These are phyloP conservation scores for Phylloscopus whistleri DNA, from an alignment of 2,113 vertebrate genomes.

Conservation along the genomic window DNA sequence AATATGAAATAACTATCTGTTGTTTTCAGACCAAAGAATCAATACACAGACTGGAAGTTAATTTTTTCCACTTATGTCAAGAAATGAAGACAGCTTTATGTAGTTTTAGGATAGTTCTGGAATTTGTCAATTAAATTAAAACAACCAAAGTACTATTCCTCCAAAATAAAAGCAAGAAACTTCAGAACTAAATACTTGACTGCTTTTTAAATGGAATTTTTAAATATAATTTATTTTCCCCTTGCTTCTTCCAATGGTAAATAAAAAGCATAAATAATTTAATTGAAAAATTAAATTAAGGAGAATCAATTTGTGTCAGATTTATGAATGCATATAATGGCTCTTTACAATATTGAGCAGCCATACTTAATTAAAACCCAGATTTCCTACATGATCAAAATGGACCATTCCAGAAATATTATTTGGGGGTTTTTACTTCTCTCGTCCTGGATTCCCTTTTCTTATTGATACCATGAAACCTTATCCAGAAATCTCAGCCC, in stretches of 20 bases:
- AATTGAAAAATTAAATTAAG: conserved; percentile 30
- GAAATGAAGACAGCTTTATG: conserved; percentile 27
- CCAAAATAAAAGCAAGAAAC: neutral
- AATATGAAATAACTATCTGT: conserved; percentile 45
- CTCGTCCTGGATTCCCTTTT: neutral
- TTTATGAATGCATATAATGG: neutral
- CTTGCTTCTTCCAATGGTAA: conserved; percentile 3
- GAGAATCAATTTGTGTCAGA: conserved; percentile 11
- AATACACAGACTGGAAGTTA: conserved; percentile 15
- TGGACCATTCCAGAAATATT: neutral
- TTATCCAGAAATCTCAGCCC: neutral
- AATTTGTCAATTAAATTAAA: conserved; percentile 6
- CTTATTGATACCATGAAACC: neutral
- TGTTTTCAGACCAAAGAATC: conserved; percentile 44
- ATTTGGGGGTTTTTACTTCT: neutral
- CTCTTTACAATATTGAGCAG: neutral
- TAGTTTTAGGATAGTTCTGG: conserved; percentile 13
- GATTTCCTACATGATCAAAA: neutral
- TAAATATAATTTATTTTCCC: neutral
- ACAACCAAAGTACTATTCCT: neutral
- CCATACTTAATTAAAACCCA: neutral
- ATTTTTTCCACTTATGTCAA: conserved; percentile 1
- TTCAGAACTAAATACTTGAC: neutral
- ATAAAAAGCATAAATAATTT: conserved; percentile 18
- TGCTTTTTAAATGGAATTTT: neutral